These are phyloP conservation scores for Pseudanteris insignis DNA, from an alignment of 2,888 invertebrate genomes.

Conservation along the genomic window DNA sequence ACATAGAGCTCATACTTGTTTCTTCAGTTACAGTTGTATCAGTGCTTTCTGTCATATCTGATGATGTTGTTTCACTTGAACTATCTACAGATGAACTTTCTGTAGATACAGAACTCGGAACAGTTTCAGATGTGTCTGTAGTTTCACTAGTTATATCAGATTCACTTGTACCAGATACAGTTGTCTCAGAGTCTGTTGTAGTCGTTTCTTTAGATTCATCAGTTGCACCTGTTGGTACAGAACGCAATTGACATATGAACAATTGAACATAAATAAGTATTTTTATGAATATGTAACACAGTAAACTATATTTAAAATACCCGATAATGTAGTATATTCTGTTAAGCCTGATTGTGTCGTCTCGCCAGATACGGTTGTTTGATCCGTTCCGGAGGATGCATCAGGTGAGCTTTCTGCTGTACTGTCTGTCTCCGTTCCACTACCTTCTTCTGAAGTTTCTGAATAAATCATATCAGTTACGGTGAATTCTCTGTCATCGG, in stretches of 20 bases:
- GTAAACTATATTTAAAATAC: no score
- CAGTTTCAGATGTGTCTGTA: not conserved
- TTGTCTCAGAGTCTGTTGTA: not conserved
- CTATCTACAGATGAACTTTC: slow-evolving; percentile 33
- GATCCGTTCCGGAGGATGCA: slow-evolving; percentile 8
- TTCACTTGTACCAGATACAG: slow-evolving; percentile 13
- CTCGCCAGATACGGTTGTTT: slow-evolving; percentile 41
- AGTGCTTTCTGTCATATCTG: slow-evolving; percentile 44
- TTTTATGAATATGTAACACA: no score
- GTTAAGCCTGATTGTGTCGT: not conserved
- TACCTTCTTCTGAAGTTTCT: slow-evolving; percentile 53
- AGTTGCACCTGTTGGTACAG: not conserved
- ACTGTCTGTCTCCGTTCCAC: slow-evolving; percentile 49
- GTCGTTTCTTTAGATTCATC: slow-evolving; percentile 16
- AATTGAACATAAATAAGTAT: no score
- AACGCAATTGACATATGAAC: not conserved
- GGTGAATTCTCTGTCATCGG: slow-evolving; percentile 50
- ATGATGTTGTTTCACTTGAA: slow-evolving; percentile 40
- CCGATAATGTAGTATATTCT: no score
- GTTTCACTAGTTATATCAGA: slow-evolving; percentile 30
- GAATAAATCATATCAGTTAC: slow-evolving; percentile 43
- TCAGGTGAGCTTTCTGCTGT: not conserved
- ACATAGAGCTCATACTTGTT: slow-evolving; percentile 29
- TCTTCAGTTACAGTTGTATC: slow-evolving; percentile 46
- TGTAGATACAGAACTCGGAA: slow-evolving; percentile 37